Evolutionary conservation across 2,113 vertebrate species (phyloP).

Genomic region (Nerophis ophidion): DNA sequence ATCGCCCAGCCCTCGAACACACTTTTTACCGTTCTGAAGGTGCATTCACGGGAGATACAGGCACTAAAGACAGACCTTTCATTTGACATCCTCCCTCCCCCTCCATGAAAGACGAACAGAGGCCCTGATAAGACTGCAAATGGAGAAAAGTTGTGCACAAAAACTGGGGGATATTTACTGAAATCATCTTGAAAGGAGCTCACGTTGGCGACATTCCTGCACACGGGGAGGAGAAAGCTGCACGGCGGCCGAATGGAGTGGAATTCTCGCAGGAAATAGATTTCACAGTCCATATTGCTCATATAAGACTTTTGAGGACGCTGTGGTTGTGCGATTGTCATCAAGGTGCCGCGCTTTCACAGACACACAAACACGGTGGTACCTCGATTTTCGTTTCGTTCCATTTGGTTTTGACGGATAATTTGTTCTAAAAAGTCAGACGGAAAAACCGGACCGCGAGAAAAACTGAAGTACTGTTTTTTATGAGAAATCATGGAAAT

Average conservation of each 20-base stretch:
- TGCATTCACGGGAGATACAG: too few species aligned
- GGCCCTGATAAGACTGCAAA: constrained; percentile 53
- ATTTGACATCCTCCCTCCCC: constrained; percentile 28
- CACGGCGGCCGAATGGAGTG: background rate
- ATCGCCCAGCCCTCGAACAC: too few species aligned
- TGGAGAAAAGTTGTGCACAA: constrained; percentile 41
- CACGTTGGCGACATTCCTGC: constrained; percentile 53
- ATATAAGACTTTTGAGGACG: constrained; percentile 43
- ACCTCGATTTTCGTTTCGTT: background rate
- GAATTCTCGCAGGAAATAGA: constrained; percentile 34
- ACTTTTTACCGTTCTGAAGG: too few species aligned
- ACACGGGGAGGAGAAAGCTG: constrained; percentile 24
- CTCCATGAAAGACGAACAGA: constrained; percentile 10
- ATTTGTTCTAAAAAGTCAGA: too few species aligned
- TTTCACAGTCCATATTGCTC: constrained; percentile 56
- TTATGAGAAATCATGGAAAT: too few species aligned
- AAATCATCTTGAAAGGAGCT: constrained; percentile 63
- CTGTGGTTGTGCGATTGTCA: constrained; percentile 51
- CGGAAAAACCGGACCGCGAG: too few species aligned
- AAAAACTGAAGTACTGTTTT: too few species aligned
- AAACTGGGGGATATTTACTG: constrained; percentile 60
- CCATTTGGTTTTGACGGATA: too few species aligned
- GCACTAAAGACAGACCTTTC: constrained; percentile 50
- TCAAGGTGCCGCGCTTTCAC: constrained; percentile 23
- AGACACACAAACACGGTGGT: background rate